phyloP scores from a whole-genome alignment of 2,113 vertebrate species.

The Caracal caracal region DNA sequence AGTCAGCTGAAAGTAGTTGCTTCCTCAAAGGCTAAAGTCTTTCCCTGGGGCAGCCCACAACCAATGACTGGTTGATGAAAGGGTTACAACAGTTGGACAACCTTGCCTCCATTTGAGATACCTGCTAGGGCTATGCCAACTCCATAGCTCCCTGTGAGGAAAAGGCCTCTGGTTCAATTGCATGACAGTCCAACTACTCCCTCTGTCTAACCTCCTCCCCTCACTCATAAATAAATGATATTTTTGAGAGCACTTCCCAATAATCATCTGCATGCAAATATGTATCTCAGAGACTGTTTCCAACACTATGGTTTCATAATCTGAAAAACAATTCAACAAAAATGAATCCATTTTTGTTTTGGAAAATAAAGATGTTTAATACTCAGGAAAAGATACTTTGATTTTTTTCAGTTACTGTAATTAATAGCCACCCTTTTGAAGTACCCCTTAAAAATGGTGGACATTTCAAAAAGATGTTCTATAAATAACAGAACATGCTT shows the following conservation, averaged over 20 bases:
- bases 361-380: slow-evolving; percentile 25
- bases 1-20: background rate
- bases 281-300: background rate
- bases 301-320: background rate
- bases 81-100: background rate
- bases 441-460: background rate
- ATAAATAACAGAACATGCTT: background rate
- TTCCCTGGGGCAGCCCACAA: background rate
- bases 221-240: background rate
- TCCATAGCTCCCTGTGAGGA: background rate
- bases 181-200: background rate
- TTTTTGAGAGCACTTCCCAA: background rate
- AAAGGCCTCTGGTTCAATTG: background rate
- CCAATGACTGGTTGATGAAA: background rate
- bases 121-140: background rate
- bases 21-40: background rate
- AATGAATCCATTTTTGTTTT: slow-evolving; percentile 42
- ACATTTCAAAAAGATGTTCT: background rate
- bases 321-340: slow-evolving; percentile 40
- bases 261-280: background rate
- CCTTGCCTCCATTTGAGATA: background rate
- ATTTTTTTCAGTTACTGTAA: slow-evolving; percentile 29
- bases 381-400: background rate
- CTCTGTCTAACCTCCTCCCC: background rate
- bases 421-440: background rate